These are phyloP conservation scores for Myiozetetes cayanensis DNA, from an alignment of 2,113 vertebrate genomes.

Conservation along the genomic window DNA sequence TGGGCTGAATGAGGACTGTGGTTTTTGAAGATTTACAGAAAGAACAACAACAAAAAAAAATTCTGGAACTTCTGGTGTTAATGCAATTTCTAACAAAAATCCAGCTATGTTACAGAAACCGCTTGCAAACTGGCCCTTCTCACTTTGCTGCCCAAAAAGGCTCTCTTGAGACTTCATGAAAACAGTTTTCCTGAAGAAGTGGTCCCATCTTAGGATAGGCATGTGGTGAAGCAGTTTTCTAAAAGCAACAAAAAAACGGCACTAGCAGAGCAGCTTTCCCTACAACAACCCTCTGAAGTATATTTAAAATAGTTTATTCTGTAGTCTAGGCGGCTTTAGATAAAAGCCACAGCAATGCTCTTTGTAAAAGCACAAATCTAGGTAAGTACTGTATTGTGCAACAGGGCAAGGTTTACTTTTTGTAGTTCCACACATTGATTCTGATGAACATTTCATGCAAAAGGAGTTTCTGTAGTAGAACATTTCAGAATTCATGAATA, in stretches of 20 bases:
- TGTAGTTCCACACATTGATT: conserved; percentile 68
- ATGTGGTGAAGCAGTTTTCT: background rate
- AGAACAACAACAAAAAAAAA: background rate
- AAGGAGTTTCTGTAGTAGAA: conserved; percentile 73
- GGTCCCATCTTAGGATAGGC: background rate
- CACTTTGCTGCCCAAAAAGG: background rate
- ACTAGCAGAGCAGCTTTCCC: background rate
- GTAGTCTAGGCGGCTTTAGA: background rate
- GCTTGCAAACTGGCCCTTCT: background rate
- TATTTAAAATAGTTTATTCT: conserved; percentile 45
- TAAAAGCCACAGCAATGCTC: conserved; percentile 34
- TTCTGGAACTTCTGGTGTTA: background rate
- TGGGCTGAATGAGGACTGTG: background rate
- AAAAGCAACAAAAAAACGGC: background rate
- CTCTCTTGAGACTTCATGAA: background rate
- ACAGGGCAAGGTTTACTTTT: conserved; percentile 53
- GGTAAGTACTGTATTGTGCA: conserved; percentile 31
- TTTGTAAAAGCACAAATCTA: conserved; percentile 37
- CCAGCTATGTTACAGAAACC: background rate
- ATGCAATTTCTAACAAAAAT: background rate
- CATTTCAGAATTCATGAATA: conserved; percentile 79
- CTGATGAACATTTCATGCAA: conserved; percentile 80
- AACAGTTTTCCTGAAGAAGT: background rate
- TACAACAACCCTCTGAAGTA: background rate
- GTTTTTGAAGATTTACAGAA: background rate